These are phyloP conservation scores for Ornithoptera priamus DNA, from an alignment of 2,888 invertebrate species.

Conservation along the genomic window DNA sequence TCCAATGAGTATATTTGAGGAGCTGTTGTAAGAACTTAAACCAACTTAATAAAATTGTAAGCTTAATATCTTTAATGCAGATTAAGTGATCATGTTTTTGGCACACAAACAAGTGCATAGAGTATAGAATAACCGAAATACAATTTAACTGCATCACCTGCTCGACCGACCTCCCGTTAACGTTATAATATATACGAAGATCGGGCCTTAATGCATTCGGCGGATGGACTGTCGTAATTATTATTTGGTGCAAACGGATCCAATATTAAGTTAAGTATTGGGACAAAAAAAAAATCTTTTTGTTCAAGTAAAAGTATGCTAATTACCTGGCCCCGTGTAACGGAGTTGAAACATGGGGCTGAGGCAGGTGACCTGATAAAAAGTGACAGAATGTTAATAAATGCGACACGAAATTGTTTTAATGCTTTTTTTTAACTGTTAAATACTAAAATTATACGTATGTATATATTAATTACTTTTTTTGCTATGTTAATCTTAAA, in stretches of 20 bases:
- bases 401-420: conserved; percentile 39
- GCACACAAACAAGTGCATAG: conserved; percentile 51
- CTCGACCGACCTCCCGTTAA: conserved; percentile 60
- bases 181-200: conserved; percentile 70
- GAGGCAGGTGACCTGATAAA: conserved; percentile 64
- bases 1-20: neutral
- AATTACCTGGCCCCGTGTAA: conserved; percentile 51
- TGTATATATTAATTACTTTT: neutral
- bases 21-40: neutral
- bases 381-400: conserved; percentile 62
- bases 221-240: conserved; percentile 69
- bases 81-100: conserved; percentile 35
- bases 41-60: conserved; percentile 34
- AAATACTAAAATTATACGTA: neutral
- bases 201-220: conserved; percentile 65
- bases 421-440: conserved; percentile 25
- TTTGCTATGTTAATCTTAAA: neutral
- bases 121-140: conserved; percentile 64
- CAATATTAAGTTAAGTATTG: conserved; percentile 66
- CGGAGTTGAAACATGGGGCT: conserved; percentile 50
- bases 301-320: conserved; percentile 66
- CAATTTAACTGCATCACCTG: conserved; percentile 70
- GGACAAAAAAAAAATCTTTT: conserved; percentile 61
- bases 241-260: conserved; percentile 77
- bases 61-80: conserved; percentile 49